phyloP scores from a whole-genome alignment of 2,113 vertebrate genomes.

The Microtus montanus region DNA sequence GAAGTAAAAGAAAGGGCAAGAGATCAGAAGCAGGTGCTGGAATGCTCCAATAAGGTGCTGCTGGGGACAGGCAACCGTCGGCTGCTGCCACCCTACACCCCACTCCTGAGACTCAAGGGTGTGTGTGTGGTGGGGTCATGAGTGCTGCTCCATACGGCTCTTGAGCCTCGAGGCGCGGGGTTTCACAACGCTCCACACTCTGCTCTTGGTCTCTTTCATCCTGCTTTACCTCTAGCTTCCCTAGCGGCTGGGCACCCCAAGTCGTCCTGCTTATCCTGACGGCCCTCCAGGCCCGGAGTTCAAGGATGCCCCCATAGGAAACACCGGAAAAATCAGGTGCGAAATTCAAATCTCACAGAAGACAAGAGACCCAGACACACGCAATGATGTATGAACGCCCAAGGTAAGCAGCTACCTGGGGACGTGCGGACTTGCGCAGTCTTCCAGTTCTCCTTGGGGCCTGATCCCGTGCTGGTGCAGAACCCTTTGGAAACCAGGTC shows the following conservation, averaged over 20 bases:
- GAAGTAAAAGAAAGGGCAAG: conserved; percentile 75
- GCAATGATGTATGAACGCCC: neutral
- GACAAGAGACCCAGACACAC: neutral
- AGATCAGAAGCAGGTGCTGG: conserved; percentile 35
- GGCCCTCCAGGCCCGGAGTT: neutral
- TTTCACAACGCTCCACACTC: neutral
- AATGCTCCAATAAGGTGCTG: conserved; percentile 32
- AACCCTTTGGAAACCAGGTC: neutral
- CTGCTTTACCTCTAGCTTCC: neutral
- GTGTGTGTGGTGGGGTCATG: neutral
- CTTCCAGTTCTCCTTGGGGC: neutral
- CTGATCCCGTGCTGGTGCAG: neutral
- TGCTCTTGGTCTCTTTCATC: neutral
- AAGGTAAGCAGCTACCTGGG: neutral
- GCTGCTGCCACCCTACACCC: neutral
- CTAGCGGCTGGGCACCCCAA: neutral
- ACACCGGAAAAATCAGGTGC: neutral
- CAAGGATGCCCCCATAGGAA: neutral
- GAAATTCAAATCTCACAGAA: neutral
- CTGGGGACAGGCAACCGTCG: neutral
- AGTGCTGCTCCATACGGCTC: neutral
- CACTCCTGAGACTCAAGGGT: neutral
- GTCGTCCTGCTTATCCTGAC: neutral
- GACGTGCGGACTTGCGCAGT: rapidly evolving
- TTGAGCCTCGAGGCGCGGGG: neutral